Conservation (phyloP, 2,888 invertebrate genomes). For the Leptopterna dolabrata region DNA sequence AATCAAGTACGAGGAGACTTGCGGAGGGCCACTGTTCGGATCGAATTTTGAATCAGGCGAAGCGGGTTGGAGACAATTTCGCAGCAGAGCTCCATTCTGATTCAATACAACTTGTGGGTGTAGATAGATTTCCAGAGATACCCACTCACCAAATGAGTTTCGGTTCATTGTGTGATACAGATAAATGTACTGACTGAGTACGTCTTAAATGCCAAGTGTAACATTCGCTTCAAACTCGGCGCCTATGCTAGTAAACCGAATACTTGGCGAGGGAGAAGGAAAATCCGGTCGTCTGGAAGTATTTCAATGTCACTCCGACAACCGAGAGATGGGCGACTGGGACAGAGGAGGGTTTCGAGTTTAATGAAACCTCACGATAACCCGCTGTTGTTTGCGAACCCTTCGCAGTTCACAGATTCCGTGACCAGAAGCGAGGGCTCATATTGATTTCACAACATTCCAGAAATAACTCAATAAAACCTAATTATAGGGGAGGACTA, state of each 20-base stretch:
- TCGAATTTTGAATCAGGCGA: too few relatives aligned
- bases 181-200: too few relatives aligned
- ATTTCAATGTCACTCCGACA: neutral
- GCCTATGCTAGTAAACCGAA: neutral
- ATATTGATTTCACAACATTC: neutral
- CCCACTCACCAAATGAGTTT: too few relatives aligned
- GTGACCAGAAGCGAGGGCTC: neutral
- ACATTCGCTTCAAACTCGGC: too few relatives aligned
- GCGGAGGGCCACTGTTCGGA: too few relatives aligned
- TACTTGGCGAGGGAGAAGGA: neutral
- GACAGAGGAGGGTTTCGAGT: neutral
- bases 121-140: too few relatives aligned
- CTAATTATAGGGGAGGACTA: neutral
- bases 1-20: too few relatives aligned
- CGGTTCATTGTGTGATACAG: too few relatives aligned
- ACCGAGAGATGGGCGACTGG: neutral
- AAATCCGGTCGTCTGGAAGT: neutral
- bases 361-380: conserved; percentile 7
- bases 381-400: neutral
- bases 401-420: neutral
- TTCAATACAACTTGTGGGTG: too few relatives aligned
- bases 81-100: too few relatives aligned
- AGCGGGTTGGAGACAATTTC: too few relatives aligned
- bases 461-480: neutral
- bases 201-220: too few relatives aligned